Percentiles rank a stretch among this genome's conserved stretches.
phyloP scores from a whole-genome alignment of 1,140 invertebrate genomes.

The Archegozetes longisetosus region DNA sequence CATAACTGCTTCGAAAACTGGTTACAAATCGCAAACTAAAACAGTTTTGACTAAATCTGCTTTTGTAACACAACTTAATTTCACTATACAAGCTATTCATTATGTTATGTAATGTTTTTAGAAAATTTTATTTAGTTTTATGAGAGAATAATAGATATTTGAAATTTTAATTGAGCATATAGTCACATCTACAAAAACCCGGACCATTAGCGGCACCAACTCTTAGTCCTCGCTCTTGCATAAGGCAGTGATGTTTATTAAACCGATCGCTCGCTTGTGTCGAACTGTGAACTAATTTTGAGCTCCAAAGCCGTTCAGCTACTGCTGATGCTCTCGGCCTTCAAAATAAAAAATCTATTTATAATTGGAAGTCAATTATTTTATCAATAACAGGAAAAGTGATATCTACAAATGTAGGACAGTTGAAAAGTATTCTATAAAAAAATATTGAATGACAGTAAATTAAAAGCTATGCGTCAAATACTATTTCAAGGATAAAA shows the following conservation, averaged over 20 bases:
- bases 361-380: conserved; percentile 17
- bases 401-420: conserved; percentile 2
- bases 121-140: background rate
- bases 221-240: conserved; percentile 43
- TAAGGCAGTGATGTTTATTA: conserved; percentile 66
- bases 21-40: conserved; percentile 17
- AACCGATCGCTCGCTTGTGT: conserved; percentile 39
- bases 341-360: conserved; percentile 2
- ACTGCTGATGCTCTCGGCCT: conserved; percentile 23
- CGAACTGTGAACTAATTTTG: conserved; percentile 25
- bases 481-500: too few species aligned
- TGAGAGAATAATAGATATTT: too few species aligned
- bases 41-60: background rate
- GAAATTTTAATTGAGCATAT: background rate
- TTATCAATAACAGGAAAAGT: background rate
- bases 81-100: background rate
- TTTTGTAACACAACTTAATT: background rate
- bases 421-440: background rate
- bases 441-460: too few species aligned
- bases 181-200: conserved; percentile 1
- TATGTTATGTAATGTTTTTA: background rate
- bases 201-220: background rate
- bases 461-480: too few species aligned
- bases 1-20: conserved; percentile 45
- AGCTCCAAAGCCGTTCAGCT: conserved; percentile 27